Conservation (phyloP, 2,113 vertebrate species). For the Crypturellus undulatus region DNA sequence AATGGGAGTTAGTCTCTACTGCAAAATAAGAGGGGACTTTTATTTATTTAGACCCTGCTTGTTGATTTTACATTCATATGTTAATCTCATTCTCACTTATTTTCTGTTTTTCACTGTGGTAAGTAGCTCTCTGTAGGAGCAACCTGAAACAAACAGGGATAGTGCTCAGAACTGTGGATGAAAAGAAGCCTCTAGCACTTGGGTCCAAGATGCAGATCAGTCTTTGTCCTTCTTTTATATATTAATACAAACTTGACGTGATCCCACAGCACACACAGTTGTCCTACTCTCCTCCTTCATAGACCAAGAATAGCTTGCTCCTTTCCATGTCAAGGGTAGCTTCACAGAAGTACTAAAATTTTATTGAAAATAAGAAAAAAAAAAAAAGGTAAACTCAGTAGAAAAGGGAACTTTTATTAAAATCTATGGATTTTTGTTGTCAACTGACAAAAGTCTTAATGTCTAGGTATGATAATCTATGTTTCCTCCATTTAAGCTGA, state of each 20-base stretch:
- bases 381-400: neutral
- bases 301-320: neutral
- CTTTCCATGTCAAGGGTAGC: neutral
- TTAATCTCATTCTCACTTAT: neutral
- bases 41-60: neutral
- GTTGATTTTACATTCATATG: no score
- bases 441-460: neutral
- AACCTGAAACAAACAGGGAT: neutral
- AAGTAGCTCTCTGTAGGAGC: neutral
- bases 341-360: neutral
- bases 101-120: neutral
- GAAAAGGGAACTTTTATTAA: neutral
- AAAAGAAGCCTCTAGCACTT: neutral
- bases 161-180: neutral
- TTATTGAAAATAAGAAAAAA: neutral
- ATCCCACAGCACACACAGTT: neutral
- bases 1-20: neutral
- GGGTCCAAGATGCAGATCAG: neutral
- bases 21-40: neutral
- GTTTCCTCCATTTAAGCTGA: neutral
- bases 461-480: neutral
- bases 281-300: neutral
- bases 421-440: neutral
- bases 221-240: neutral
- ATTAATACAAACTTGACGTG: neutral